Base-by-base conservation (phyloP, 2,113 vertebrate genomes). In the Rhinichthys klamathensis region DNA sequence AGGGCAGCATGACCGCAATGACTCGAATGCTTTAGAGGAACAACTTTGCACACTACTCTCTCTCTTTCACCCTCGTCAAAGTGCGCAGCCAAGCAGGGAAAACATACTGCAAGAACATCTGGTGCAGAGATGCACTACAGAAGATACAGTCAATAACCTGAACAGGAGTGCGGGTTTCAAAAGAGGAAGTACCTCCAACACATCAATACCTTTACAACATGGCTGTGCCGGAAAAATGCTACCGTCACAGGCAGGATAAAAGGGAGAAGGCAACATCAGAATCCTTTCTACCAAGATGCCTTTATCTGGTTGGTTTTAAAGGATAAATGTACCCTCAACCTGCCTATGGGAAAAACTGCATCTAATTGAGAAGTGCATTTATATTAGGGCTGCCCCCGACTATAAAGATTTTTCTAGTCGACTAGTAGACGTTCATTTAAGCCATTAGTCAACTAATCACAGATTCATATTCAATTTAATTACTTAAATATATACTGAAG, bases 41-140 rank as follows among this genome's bases (percentile, higher is more conserved):
- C 44, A 51, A 35, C 46, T 51, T 32, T 67, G 44, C 44, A 58
- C 46, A 11, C 30, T 72, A 16, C 74, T 41, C 21, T 18, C n/a
- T 73, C 63, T 27, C 67, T 76, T n/a, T 84, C 70, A 51, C 41
- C 60, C 38, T 44, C 44, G 4, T 67, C 80, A 61, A 51, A 80
- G 80, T 32, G 80, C 56, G 75, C 80, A 85, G 54, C 38, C 25
- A 84, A 67, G 84, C 80, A 83, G 67, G 27, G 32, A 84, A 82
- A 54, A 54, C 84, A 79, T 56, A 82, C 87, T 83, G 84, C 76
- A 73, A 49, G 85, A 83, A 85, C 84, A 86, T 85, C 81, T 88
- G 87, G 84, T 85, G 67, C 56, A 73, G 84, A 65, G n/a, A 67
- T 60, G 73, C 74, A 56, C 80, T 51, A 85, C 75, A 85, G 80